Conservation (phyloP, 2,113 vertebrate genomes). For the Chloroceryle aenea region DNA sequence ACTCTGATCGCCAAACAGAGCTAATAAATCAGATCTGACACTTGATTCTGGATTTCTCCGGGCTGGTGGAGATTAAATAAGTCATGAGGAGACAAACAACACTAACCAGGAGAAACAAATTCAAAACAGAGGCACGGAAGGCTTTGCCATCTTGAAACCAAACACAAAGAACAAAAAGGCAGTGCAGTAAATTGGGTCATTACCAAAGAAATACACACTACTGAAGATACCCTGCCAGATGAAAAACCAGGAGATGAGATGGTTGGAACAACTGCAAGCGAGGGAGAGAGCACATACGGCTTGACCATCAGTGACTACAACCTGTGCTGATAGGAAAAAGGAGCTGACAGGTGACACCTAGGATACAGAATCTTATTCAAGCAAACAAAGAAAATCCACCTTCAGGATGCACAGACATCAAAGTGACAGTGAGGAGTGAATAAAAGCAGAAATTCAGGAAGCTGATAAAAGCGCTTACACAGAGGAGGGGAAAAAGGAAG, state of each 20-base stretch:
- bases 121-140: neutral
- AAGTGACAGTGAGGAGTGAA: slow-evolving; percentile 30
- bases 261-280: neutral
- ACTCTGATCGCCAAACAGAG: neutral
- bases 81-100: neutral
- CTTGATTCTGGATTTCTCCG: neutral
- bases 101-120: neutral
- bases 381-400: slow-evolving; percentile 30
- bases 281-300: neutral
- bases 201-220: neutral
- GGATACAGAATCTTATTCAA: slow-evolving; percentile 8
- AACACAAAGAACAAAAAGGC: neutral
- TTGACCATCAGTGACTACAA: neutral
- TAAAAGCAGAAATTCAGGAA: slow-evolving; percentile 30
- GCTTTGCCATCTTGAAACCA: neutral
- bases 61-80: neutral
- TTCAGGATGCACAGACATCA: slow-evolving; percentile 14
- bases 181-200: neutral
- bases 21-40: neutral
- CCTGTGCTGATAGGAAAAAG: neutral
- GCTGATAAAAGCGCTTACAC: slow-evolving; percentile 18
- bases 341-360: slow-evolving; percentile 34
- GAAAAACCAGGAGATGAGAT: neutral
- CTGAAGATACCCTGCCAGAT: neutral
- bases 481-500: neutral